Percentiles rank a stretch among this genome's conserved stretches.
Conservation (phyloP, 2,797 vertebrate genomes). For the Silurus lanzhouensis region DNA sequence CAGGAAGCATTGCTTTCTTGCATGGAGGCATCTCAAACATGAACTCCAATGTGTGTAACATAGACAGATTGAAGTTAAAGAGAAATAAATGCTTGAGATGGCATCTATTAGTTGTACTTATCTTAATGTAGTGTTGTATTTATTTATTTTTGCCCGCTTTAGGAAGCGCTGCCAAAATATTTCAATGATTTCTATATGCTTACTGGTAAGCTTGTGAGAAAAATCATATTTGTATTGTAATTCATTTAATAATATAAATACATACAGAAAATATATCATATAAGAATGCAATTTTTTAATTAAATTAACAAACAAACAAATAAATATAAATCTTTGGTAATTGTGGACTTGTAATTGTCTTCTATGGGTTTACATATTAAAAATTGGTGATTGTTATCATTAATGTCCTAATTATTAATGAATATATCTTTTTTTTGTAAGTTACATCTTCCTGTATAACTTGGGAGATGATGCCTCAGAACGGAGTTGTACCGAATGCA, state of each 20-base stretch:
- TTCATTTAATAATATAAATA: no score
- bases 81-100: neutral
- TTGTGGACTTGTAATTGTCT: no score
- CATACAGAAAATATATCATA: no score
- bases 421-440: conserved; percentile 34
- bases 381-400: neutral
- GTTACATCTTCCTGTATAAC: conserved; percentile 65
- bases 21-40: conserved; percentile 70
- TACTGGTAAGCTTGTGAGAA: conserved; percentile 68
- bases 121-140: neutral
- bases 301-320: no score
- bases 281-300: no score
- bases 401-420: neutral
- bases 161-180: conserved; percentile 70
- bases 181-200: conserved; percentile 82
- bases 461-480: conserved; percentile 78
- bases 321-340: no score
- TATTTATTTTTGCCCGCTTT: neutral
- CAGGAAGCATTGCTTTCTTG: conserved; percentile 73
- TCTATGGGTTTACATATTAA: neutral
- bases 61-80: neutral
- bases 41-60: conserved; percentile 59
- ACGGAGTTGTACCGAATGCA: conserved; percentile 64
- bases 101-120: neutral
- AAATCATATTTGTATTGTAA: neutral